Conservation (phyloP, 2,113 vertebrate genomes). For the Columba janthina region DNA sequence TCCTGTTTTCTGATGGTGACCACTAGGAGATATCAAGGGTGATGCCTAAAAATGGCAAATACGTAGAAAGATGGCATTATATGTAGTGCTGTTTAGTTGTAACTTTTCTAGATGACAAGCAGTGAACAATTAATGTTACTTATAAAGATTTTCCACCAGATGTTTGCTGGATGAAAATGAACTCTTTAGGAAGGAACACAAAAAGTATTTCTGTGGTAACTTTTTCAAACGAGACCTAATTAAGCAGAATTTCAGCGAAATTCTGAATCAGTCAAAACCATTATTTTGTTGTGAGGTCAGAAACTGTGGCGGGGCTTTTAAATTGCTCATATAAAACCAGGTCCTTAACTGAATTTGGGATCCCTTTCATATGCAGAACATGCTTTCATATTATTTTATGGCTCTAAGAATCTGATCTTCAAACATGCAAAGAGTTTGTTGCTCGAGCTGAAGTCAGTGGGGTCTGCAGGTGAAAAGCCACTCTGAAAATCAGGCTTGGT, state of each 20-base stretch:
- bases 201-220: not conserved
- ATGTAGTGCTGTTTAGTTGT: not conserved
- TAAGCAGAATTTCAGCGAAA: not conserved
- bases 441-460: constrained; percentile 7
- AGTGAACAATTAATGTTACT: not conserved
- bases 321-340: not conserved
- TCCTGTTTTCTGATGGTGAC: not conserved
- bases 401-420: constrained; percentile 15
- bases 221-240: not conserved
- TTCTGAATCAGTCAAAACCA: not conserved
- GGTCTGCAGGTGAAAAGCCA: constrained; percentile 45
- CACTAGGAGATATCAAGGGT: not conserved
- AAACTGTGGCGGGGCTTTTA: not conserved
- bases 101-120: not conserved
- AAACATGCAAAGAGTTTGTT: not conserved
- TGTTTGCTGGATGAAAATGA: not conserved
- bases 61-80: not conserved
- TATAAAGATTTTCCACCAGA: not conserved
- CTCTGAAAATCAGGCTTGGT: not conserved
- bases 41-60: not conserved
- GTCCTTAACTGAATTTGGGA: not conserved
- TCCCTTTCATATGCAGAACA: not conserved
- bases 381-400: not conserved
- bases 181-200: not conserved
- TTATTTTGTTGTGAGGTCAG: not conserved